Evolutionary conservation across 2,888 invertebrate species (phyloP), one percentile per base, ranked within the genome.

Genomic region (Hedychridium roseum): DNA sequence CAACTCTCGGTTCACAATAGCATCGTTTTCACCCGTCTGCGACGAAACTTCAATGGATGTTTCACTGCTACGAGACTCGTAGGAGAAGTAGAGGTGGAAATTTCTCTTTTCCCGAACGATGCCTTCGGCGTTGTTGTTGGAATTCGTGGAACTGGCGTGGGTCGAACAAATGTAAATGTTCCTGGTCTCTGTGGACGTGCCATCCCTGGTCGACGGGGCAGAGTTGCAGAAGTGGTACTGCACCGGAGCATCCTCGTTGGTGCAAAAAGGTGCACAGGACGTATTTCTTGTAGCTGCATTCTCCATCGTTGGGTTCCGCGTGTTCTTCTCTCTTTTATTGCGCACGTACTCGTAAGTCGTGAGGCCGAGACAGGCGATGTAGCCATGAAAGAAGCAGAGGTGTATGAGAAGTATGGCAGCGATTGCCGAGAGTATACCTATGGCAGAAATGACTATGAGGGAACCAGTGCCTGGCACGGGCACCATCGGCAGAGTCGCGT

Each of bases 311-410:
- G n/a, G n/a, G n/a, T n/a, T n/a, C n/a, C n/a, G n/a, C n/a, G n/a
- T 21, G 21, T 60, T 63, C n/a, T 64, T 64, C 37, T 70, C 69
- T 1, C 76, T 61, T 26, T 74, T 74, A 11, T 61, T 71, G 1
- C 86, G 80, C 43, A 94, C 91, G 79, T 94, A 94, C 74, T 94
- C 94, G 80, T 94, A 95, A 0, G 94, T 95, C 14, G 94, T 93
- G 32, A 94, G 82, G 1, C 93, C 94, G 66, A 92, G 80, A 62
- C 88, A 85, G 2, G 89, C 88, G 71, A 94, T 92, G 79, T 94
- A 94, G 50, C 91, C 86, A 79, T 94, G 94, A 78, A 94, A 94
- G 80, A 91, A 90, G 74, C 90, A 91, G 41, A 94, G 82, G 79
- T 94, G 94, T 54, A 92, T 80, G 46, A 94, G 83, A 37, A 94